Base-by-base conservation (phyloP, 1,140 invertebrate genomes). In the Scaptomyza hsui region DNA sequence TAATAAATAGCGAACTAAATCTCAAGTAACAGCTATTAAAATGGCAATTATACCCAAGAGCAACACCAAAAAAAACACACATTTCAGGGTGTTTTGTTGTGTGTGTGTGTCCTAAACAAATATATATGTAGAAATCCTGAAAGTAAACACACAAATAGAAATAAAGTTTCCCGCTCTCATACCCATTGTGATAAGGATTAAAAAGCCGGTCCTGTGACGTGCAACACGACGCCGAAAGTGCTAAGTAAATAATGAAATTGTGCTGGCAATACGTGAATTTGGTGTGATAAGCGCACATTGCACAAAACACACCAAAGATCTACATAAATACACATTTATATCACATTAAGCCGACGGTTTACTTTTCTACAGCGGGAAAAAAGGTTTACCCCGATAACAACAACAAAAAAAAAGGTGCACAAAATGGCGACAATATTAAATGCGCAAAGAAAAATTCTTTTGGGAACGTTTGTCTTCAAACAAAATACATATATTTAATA, bases 41-140 rank as follows among this genome's bases (percentile, higher is more conserved):
- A 89, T 78, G 53, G 72, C 68, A 89, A 89, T 89, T 83, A 88
- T 62, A 65, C 49, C 62, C 63, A 78, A 53, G 4, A 51, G 16
- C 16, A 85, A 77, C 29, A 53, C 42, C 41, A 56, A 48, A 47
- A 41, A 51, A 47, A 61, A 65, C 53, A 35, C 64, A 78, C 0
- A 75, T 75, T 67, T 74, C 48, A 44, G 47, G 41, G 24, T 63
- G 45, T 62, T 47, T 60, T 37, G 12, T n/a, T 37, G 29, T 32
- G 29, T 32, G 9, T 9, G 18, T 63, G 62, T 72, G 65, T 86
- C 86, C 86, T 89, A 89, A 89, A 89, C 59, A 89, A 89, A 89
- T 86, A 89, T 82, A 89, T 86, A 89, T 82, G 76, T 61, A 53
- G 59, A 63, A 69, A 89, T 89, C 74, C 75, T 47, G 53, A 61